A percentile compares a stretch with the other conserved stretches of the same genome.
Evolutionary conservation across 2,888 invertebrate species (phyloP).

Genomic region (Latheticus oryzae): DNA sequence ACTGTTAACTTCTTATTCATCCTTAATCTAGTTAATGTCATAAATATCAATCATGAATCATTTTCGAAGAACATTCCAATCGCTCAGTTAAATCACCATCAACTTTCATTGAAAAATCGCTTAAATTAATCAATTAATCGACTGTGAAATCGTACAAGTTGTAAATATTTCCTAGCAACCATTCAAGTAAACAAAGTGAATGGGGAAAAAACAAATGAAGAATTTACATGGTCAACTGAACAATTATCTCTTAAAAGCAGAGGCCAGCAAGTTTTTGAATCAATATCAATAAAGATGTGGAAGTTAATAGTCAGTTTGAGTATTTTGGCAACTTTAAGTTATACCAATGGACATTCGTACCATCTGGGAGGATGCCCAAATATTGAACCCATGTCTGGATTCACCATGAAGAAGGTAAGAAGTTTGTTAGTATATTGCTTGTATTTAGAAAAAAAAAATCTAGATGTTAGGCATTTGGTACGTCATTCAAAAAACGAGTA

Average conservation of each 20-base stretch:
- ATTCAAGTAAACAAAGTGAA: too few species aligned
- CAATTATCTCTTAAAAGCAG: slow-evolving; percentile 3
- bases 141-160: slow-evolving; percentile 36
- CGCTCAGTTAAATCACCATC: slow-evolving; percentile 6
- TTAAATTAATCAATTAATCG: slow-evolving; percentile 16
- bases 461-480: slow-evolving; percentile 86
- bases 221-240: slow-evolving; percentile 11
- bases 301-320: slow-evolving; percentile 1
- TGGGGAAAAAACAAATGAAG: too few species aligned
- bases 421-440: slow-evolving; percentile 1
- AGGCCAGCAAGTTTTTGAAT: neutral
- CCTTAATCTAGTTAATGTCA: too few species aligned
- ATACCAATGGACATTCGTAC: slow-evolving; percentile 72
- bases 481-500: slow-evolving; percentile 85
- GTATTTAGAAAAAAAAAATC: slow-evolving; percentile 45
- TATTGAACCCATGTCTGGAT: slow-evolving; percentile 78
- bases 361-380: slow-evolving; percentile 80
- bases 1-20: too few species aligned
- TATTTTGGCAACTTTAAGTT: neutral
- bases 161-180: too few species aligned
- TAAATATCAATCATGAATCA: too few species aligned
- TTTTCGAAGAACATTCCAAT: slow-evolving; percentile 14
- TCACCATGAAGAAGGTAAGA: slow-evolving; percentile 80
- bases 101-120: slow-evolving; percentile 1
- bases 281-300: neutral